Base-by-base conservation (phyloP, 2,113 vertebrate species). In the Melanerpes formicivorus region DNA sequence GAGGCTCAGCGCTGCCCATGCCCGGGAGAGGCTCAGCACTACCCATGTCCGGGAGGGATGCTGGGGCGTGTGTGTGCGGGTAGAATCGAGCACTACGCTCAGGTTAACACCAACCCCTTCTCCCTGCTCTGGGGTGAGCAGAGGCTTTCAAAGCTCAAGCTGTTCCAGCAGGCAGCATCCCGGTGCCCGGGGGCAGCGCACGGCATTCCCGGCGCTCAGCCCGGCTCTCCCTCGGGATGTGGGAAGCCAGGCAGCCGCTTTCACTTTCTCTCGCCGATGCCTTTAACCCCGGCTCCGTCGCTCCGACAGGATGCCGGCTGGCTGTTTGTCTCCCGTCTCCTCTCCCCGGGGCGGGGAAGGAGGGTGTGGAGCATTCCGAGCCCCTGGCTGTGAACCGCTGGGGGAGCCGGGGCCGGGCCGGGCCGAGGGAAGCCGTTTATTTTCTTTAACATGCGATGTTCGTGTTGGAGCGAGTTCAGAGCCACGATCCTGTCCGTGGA, bases 391-490 rank as follows among this genome's bases (percentile, higher is more conserved):
- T 86, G 56, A 27, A 34, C 77, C 80, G 48, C 82, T 66, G 54
- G 15, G 0, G 56, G 30, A 46, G 72, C 84, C 3, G 63, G 4
- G 34, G 66, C 30, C 25, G 9, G 78, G 29, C 72, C 48, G 65
- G 8, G 37, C 37, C 37, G 37, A 8, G 87, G 79, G 74, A 58
- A 73, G 40, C 66, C 13, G 21, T 87, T 95, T 93, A 58, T 95
- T 95, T 93, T 77, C 92, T 64, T 94, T 87, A 80, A 80, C 22
- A 2, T 59, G 23, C 50, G 8, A 11, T 78, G 87, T 29, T 5
- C 50, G 62, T 3, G 54, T n/a, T 95, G 96, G 92, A 94, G 88
- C 90, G 3, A 84, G 88, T 92, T 92, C 90, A 92, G 87, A 88
- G 90, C n/a, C 2, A 8, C 84, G 18, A 16, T 10, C 34, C 63